Conservation (phyloP, 2,888 invertebrate species). For the Tachina fera region DNA sequence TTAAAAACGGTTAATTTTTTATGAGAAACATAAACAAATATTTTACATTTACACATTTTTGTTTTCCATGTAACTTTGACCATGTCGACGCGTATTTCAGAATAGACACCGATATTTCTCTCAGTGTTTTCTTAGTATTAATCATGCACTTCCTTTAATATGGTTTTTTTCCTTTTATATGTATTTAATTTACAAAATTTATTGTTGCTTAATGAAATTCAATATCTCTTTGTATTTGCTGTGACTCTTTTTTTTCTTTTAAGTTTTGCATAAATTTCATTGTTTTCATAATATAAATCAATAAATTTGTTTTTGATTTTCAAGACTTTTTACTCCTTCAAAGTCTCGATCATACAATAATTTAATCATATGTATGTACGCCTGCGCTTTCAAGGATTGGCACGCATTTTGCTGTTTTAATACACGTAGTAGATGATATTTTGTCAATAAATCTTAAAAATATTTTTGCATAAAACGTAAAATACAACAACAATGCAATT, state of each 20-base stretch:
- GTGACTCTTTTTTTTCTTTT: constrained; percentile 27
- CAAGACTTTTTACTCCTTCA: constrained; percentile 25
- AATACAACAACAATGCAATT: not conserved
- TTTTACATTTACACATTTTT: too few relatives aligned
- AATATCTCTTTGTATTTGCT: constrained; percentile 51
- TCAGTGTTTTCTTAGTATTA: constrained; percentile 34
- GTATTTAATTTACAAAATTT: constrained; percentile 43
- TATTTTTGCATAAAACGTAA: constrained; percentile 59
- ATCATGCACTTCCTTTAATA: constrained; percentile 60
- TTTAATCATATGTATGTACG: constrained; percentile 69
- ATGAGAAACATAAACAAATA: too few relatives aligned
- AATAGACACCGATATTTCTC: too few relatives aligned
- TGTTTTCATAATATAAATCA: constrained; percentile 66
- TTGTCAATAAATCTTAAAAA: constrained; percentile 67
- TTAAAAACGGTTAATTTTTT: too few relatives aligned
- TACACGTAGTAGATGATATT: constrained; percentile 54
- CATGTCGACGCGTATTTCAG: too few relatives aligned
- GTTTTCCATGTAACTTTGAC: too few relatives aligned
- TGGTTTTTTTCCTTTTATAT: not conserved
- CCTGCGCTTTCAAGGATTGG: constrained; percentile 71
- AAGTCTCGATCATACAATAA: constrained; percentile 28
- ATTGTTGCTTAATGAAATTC: constrained; percentile 64
- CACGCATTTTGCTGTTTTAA: constrained; percentile 9
- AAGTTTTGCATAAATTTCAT: constrained; percentile 63
- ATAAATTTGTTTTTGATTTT: constrained; percentile 52